Conservation (phyloP, 2,113 vertebrate species). For the Petaurus breviceps region DNA sequence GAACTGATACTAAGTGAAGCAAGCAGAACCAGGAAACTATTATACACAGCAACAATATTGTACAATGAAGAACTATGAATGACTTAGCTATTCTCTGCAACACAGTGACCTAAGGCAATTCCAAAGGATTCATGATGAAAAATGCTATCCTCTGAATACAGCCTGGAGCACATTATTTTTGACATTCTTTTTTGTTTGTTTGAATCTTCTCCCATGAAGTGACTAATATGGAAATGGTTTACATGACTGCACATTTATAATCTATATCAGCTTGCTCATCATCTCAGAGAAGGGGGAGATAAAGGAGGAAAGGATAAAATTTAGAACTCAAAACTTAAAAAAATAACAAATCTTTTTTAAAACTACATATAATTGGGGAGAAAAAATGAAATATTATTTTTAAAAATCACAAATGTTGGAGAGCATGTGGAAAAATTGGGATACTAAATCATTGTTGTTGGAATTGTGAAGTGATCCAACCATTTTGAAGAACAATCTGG, state of each 20-base stretch:
- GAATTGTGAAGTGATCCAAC: too few species aligned
- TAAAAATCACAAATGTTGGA: too few species aligned
- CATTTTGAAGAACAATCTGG: too few species aligned
- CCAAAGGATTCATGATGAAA: background rate
- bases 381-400: background rate
- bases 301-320: background rate
- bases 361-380: too few species aligned
- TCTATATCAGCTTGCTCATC: background rate
- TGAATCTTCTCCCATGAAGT: background rate
- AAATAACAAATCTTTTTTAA: background rate
- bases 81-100: background rate
- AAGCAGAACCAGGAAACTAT: background rate
- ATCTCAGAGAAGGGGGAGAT: background rate
- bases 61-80: background rate
- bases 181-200: background rate
- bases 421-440: too few species aligned
- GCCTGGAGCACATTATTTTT: background rate
- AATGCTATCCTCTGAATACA: background rate
- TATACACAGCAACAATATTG: background rate
- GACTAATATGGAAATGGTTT: background rate
- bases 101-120: background rate
- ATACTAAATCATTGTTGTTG: too few species aligned
- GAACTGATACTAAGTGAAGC: background rate
- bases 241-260: background rate
- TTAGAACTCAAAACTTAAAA: background rate